phyloP scores from a whole-genome alignment of 2,113 vertebrate species.

The Notothenia rossii region DNA sequence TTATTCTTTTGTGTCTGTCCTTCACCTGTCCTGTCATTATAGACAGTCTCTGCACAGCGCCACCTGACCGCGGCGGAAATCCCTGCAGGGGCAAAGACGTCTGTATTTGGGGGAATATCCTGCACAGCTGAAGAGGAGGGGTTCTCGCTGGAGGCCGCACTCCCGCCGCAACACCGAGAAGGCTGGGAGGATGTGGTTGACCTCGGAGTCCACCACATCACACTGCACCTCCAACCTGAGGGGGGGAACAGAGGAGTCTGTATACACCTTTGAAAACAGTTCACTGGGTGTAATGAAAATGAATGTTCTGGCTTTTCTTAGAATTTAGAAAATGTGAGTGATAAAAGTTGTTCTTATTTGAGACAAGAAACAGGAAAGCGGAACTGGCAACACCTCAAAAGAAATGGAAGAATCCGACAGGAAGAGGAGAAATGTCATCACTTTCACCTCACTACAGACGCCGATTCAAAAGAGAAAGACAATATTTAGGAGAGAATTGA shows the following conservation, averaged over 20 bases:
- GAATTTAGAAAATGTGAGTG: not conserved
- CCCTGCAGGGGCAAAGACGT: conserved; percentile 95
- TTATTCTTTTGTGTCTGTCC: conserved; percentile 8
- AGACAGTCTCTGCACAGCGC: conserved; percentile 94
- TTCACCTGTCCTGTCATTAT: conserved; percentile 74
- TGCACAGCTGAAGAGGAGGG: conserved; percentile 94
- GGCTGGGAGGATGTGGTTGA: conserved; percentile 95
- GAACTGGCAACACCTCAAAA: conserved; percentile 26
- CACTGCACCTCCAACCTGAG: conserved; percentile 92
- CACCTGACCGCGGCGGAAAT: conserved; percentile 92
- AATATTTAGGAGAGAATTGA: conserved; percentile 2
- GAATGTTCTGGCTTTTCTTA: not conserved
- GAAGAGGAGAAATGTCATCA: not conserved
- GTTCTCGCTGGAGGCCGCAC: conserved; percentile 95
- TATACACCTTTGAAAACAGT: not conserved
- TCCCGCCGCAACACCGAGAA: conserved; percentile 87
- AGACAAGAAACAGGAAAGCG: conserved; percentile 5
- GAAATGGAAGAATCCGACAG: not conserved
- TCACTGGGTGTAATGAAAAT: not conserved
- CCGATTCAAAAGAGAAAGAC: conserved; percentile 7
- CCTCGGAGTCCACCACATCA: conserved; percentile 91
- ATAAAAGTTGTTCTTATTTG: conserved; percentile 14
- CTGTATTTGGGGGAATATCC: conserved; percentile 90
- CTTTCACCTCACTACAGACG: conserved; percentile 28
- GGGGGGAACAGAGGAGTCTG: conserved; percentile 4